phyloP scores from a whole-genome alignment of 2,888 invertebrate species.

The Phengaris alcon region DNA sequence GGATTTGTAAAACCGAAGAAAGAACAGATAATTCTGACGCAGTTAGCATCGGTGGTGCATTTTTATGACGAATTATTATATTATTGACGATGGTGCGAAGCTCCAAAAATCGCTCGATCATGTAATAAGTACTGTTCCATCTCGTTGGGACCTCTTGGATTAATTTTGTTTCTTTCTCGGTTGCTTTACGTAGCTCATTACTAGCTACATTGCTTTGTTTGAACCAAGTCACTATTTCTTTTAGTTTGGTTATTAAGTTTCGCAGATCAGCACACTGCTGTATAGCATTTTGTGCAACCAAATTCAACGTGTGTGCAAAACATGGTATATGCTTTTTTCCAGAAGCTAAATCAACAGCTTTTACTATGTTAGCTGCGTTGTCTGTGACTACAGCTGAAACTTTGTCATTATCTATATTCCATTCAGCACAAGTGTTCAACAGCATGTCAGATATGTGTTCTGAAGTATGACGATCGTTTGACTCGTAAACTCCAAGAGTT shows the following conservation, averaged over 20 bases:
- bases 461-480: constrained; percentile 50
- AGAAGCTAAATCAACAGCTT: constrained; percentile 41
- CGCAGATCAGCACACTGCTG: constrained; percentile 37
- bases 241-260: constrained; percentile 40
- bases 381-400: constrained; percentile 40
- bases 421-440: constrained; percentile 34
- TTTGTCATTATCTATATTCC: constrained; percentile 38
- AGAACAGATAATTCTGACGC: constrained; percentile 42
- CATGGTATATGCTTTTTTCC: constrained; percentile 47
- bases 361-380: constrained; percentile 33
- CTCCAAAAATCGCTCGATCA: constrained; percentile 47
- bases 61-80: constrained; percentile 41
- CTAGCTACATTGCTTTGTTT: constrained; percentile 43
- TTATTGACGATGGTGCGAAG: constrained; percentile 41
- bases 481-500: constrained; percentile 47
- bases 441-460: constrained; percentile 44
- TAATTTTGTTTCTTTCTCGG: constrained; percentile 40
- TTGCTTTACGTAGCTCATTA: constrained; percentile 42
- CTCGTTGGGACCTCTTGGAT: constrained; percentile 42
- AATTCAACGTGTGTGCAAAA: constrained; percentile 51
- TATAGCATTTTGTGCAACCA: constrained; percentile 44
- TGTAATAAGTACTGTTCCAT: constrained; percentile 45
- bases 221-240: constrained; percentile 42
- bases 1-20: constrained; percentile 41
- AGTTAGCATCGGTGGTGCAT: constrained; percentile 44